Evolutionary conservation across 2,113 vertebrate species (phyloP), one percentile per base, ranked within the genome.

Genomic region (Cygnus atratus): DNA sequence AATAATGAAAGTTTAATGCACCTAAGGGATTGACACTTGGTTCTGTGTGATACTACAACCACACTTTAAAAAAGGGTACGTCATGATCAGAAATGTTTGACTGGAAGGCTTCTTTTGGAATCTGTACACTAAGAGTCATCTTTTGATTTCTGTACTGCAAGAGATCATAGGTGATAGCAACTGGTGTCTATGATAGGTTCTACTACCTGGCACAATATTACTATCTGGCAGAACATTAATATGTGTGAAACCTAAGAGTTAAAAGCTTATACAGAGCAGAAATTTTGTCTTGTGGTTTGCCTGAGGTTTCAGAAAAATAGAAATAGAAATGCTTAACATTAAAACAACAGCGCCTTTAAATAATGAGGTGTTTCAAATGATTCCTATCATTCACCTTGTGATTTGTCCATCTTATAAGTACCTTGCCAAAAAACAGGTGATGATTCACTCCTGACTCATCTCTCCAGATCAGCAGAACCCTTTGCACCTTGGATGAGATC

Each of bases 371-470:
- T 88, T 90, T 93, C 72, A 84, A 71, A 88, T 59, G 18, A 90
- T 88, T 89, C 62, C 78, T 86, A 39, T 55, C 33, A 8, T 84
- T 97, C 96, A 96, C 94, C 90, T 97, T 97, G 95, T 91, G 68
- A 54, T 93, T 97, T 93, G 92, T 84, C 84, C 94, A 87, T 74
- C 72, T 84, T 92, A 90, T 93, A 91, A 90, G 63, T 39, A 87
- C 33, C 77, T 86, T 97, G 97, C 97, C 96, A 97, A 97, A 95
- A 96, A 85, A 2, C 74, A 95, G 86, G 73, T 93, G 87, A 83
- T 97, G 96, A 97, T 87, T 97, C 97, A 97, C 75, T 89, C 81
- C 84, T 97, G 97, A 97, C 90, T 97, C 96, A 97, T 96, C 75
- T 87, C 84, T 87, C 65, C 70, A 78, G 78, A 93, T 97, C 95